These are phyloP conservation scores for Dioctria linearis DNA, from an alignment of 2,888 invertebrate genomes.

Conservation along the genomic window DNA sequence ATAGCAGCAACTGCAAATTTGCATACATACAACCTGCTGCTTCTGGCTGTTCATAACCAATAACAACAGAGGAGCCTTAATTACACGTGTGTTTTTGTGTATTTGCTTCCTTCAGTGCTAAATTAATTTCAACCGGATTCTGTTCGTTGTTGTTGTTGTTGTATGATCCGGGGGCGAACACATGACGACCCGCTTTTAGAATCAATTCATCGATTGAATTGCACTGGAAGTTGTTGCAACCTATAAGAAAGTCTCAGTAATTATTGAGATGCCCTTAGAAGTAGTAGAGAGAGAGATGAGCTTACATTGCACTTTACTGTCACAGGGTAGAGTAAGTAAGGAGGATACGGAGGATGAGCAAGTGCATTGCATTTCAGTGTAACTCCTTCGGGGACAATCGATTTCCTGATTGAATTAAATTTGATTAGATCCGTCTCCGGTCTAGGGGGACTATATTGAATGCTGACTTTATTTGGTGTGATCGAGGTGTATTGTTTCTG, in stretches of 20 bases:
- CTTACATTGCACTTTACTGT: too few species aligned
- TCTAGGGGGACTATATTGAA: background rate
- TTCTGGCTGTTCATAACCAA: background rate
- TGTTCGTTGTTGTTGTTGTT: background rate
- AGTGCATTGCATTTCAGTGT: background rate
- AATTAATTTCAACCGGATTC: slow-evolving; percentile 11
- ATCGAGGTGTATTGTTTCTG: too few species aligned
- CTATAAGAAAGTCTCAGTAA: background rate
- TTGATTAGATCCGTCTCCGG: background rate
- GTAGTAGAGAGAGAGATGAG: too few species aligned
- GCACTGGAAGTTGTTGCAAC: background rate
- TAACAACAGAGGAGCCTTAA: background rate
- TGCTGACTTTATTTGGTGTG: background rate
- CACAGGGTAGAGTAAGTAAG: too few species aligned
- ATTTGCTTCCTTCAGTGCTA: slow-evolving; percentile 5
- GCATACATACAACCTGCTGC: background rate
- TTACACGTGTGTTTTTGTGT: background rate
- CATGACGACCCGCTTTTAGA: background rate
- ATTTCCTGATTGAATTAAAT: slow-evolving; percentile 31
- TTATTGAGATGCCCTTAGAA: background rate
- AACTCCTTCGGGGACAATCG: slow-evolving; percentile 29
- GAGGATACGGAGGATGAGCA: background rate
- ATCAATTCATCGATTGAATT: background rate
- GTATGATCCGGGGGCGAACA: background rate
- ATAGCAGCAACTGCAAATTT: slow-evolving; percentile 14